A percentile compares a stretch with the other conserved stretches of the same genome.
Evolutionary conservation across 2,797 vertebrate genomes (phyloP).

Genomic region (Melanogrammus aeglefinus): DNA sequence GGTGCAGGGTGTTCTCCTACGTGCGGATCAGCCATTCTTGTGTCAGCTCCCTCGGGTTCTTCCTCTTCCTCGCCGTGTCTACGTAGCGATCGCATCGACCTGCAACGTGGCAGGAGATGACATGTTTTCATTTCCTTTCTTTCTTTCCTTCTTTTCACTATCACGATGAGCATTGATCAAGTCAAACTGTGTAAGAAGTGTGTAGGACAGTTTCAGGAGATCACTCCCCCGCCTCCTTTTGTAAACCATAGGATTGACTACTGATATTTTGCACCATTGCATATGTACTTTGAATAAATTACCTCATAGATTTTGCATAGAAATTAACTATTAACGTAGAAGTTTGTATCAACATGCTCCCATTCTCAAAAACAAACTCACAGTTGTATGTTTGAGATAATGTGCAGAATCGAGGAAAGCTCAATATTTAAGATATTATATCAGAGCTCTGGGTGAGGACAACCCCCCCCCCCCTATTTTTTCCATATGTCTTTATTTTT

Average conservation of each 20-base stretch:
- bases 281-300: neutral
- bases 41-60: slow-evolving; percentile 26
- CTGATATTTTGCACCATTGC: neutral
- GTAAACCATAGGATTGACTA: neutral
- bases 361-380: neutral
- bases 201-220: no score
- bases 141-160: neutral
- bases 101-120: neutral
- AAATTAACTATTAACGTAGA: neutral
- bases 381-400: no score
- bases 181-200: neutral
- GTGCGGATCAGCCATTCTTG: slow-evolving; percentile 37
- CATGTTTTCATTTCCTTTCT: neutral
- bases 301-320: neutral
- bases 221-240: neutral
- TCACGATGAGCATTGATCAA: neutral
- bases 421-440: no score
- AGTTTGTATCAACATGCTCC: neutral
- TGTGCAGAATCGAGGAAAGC: no score
- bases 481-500: no score
- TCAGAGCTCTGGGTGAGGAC: no score
- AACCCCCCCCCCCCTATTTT: no score
- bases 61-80: neutral
- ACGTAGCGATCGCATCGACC: slow-evolving; percentile 34
- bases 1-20: slow-evolving; percentile 11